Conservation (phyloP, 2,888 invertebrate genomes). For the Orthosia gracilis region DNA sequence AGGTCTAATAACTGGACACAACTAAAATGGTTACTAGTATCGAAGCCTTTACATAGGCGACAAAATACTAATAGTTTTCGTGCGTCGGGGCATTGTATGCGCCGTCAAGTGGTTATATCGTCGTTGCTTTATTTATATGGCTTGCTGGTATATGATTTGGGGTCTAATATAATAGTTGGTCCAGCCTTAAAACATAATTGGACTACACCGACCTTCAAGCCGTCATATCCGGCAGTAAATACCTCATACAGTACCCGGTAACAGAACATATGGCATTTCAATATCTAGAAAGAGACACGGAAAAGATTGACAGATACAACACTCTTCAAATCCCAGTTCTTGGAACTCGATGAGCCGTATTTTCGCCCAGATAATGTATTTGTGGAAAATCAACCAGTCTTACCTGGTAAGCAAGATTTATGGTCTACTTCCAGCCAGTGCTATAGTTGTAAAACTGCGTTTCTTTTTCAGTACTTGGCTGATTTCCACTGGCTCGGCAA, state of each 20-base stretch:
- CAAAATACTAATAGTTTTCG: no score
- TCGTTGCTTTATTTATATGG: not conserved
- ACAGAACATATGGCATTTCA: not conserved
- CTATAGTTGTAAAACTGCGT: slow-evolving; percentile 4
- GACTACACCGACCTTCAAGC: no score
- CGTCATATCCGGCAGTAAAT: not conserved
- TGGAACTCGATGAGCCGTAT: not conserved
- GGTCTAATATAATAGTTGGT: not conserved
- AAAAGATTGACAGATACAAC: not conserved
- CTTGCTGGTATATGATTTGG: not conserved
- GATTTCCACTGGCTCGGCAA: slow-evolving; percentile 93
- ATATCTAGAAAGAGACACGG: not conserved
- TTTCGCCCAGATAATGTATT: not conserved
- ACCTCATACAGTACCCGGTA: not conserved
- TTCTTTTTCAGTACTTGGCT: slow-evolving; percentile 93
- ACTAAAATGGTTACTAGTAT: no score
- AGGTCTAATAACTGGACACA: no score
- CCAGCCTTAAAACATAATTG: no score
- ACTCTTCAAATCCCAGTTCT: not conserved
- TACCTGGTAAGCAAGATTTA: not conserved
- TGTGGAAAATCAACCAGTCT: not conserved
- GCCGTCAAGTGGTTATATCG: no score
- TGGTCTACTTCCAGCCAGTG: not conserved
- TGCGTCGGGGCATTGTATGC: no score
- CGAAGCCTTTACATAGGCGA: no score